Conservation (phyloP, 2,888 invertebrate species). For the Acleris literana region DNA sequence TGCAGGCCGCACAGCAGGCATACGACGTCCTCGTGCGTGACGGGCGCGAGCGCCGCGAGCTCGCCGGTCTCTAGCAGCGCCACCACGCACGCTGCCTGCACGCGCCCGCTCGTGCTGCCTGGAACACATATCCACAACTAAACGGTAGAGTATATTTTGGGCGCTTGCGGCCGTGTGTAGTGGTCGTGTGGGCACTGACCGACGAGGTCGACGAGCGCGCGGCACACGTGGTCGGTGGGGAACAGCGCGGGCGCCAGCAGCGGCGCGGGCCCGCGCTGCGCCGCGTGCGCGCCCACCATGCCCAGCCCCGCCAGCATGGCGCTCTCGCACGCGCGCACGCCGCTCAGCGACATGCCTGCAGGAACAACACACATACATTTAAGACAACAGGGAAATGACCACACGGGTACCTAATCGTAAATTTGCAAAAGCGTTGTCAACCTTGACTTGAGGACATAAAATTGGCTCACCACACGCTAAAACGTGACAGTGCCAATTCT, state of each 20-base stretch:
- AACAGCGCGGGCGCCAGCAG: constrained; percentile 89
- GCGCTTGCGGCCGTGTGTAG: background rate
- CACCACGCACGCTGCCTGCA: constrained; percentile 90
- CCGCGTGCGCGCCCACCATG: constrained; percentile 63
- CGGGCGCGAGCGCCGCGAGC: constrained; percentile 87
- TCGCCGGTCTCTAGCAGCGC: constrained; percentile 92
- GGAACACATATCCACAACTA: constrained; percentile 18
- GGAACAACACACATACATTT: constrained; percentile 40
- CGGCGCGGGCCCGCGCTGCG: constrained; percentile 62
- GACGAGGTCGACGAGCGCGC: constrained; percentile 90
- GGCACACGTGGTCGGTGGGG: constrained; percentile 92
- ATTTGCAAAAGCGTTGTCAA: too few species aligned
- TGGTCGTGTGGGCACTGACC: constrained; percentile 77
- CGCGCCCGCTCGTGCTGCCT: constrained; percentile 86
- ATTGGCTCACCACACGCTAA: too few species aligned
- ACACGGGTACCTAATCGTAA: too few species aligned
- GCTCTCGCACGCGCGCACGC: constrained; percentile 79
- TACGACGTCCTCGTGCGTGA: constrained; percentile 87
- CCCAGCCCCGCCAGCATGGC: constrained; percentile 28
- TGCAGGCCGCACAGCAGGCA: constrained; percentile 91
- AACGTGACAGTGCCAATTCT: too few species aligned
- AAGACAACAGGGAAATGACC: background rate
- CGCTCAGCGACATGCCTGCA: constrained; percentile 84
- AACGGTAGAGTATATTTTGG: too few species aligned
- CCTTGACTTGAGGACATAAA: too few species aligned